Percentiles rank a stretch among this genome's conserved stretches.
Conservation (phyloP, 2,797 vertebrate genomes). For the Falco novaeseelandiae region DNA sequence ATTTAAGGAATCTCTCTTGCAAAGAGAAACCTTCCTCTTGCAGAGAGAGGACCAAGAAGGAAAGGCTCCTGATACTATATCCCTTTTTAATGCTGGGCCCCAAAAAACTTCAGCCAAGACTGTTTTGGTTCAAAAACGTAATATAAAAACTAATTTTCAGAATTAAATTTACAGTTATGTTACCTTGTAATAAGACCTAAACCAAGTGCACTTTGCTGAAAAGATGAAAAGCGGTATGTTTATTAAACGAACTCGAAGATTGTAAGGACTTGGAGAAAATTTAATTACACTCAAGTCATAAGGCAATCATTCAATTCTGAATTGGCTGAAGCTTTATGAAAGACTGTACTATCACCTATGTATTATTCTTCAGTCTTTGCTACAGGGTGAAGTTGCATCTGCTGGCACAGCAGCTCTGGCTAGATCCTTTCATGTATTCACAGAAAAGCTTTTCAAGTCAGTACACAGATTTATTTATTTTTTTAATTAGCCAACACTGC, state of each 20-base stretch:
- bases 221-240: neutral
- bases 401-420: neutral
- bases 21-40: neutral
- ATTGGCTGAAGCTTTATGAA: neutral
- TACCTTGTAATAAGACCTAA: neutral
- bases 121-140: neutral
- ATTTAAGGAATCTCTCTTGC: neutral
- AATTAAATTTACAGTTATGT: neutral
- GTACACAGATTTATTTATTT: too few relatives aligned
- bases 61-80: neutral
- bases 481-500: neutral
- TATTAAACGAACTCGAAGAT: neutral
- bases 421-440: accelerated
- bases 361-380: neutral
- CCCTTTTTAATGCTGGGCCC: neutral
- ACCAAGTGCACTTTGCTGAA: neutral
- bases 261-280: neutral
- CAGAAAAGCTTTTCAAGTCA: neutral
- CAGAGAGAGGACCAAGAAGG: neutral
- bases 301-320: neutral
- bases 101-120: neutral
- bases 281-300: neutral
- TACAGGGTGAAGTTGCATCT: neutral
- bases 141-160: neutral
- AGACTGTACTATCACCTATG: neutral